phyloP scores from a whole-genome alignment of 2,113 vertebrate genomes.

The Climacteris rufus region DNA sequence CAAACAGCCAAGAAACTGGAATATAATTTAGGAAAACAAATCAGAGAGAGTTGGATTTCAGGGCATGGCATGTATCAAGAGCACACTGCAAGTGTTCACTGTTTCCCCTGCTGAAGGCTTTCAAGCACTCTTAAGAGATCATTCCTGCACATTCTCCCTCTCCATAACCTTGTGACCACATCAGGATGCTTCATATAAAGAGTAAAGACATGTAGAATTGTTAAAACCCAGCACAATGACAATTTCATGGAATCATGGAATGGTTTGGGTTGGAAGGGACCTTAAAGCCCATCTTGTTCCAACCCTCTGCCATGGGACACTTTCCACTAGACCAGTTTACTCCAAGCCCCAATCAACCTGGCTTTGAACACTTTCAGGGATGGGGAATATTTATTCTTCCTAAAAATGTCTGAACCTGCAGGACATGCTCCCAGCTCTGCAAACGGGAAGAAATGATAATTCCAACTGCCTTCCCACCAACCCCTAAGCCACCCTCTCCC shows the following conservation, averaged over 20 bases:
- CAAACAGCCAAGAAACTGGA: background rate
- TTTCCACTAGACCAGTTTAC: background rate
- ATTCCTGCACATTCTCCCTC: background rate
- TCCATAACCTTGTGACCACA: background rate
- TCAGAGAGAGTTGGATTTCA: background rate
- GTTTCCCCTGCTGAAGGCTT: background rate
- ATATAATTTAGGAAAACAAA: background rate
- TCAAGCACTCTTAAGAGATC: background rate
- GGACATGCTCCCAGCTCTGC: background rate
- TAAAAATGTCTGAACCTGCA: background rate
- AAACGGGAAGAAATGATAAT: background rate
- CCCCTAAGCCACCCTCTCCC: background rate
- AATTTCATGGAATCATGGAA: background rate
- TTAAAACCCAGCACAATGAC: background rate
- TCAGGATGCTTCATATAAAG: background rate
- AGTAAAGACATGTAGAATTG: background rate
- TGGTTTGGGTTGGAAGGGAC: background rate
- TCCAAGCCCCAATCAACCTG: background rate
- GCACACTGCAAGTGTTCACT: fast-evolving
- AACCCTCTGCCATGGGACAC: background rate
- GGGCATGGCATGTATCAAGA: background rate
- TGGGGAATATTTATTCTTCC: background rate
- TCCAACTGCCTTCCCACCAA: background rate
- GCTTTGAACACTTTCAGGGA: background rate
- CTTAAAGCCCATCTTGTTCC: background rate